These are phyloP conservation scores for Pocillopora damicornis DNA, from an alignment of 64 coral and sea anemone genomes.

Conservation along the genomic window DNA sequence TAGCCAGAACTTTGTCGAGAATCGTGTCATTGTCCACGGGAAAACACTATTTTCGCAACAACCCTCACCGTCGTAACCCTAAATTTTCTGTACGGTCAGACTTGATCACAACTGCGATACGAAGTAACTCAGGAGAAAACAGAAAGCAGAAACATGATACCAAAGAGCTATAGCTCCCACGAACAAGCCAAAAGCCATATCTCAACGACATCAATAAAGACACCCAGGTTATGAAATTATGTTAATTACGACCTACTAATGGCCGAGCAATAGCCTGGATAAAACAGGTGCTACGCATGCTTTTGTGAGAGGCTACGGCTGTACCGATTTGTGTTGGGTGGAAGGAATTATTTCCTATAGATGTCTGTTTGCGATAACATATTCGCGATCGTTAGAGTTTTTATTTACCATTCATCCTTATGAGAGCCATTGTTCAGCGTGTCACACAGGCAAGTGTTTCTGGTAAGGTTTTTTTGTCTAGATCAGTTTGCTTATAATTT, in stretches of 20 bases:
- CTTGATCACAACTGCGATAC: slow-evolving; percentile 74
- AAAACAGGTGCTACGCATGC: slow-evolving; percentile 3
- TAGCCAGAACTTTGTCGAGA: background rate
- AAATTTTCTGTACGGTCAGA: background rate
- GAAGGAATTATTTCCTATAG: background rate
- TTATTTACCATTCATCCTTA: background rate
- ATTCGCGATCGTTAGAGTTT: background rate
- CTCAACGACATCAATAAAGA: background rate
- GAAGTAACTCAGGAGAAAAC: slow-evolving; percentile 91
- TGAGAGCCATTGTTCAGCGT: slow-evolving; percentile 92
- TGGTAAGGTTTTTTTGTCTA: slow-evolving; percentile 52
- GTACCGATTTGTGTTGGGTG: background rate
- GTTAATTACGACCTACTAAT: background rate
- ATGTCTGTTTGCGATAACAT: background rate
- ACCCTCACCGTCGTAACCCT: background rate
- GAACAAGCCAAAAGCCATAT: slow-evolving; percentile 91
- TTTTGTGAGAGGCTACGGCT: background rate
- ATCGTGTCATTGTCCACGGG: too few relatives aligned
- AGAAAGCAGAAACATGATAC: slow-evolving; percentile 95
- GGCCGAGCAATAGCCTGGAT: slow-evolving; percentile 1
- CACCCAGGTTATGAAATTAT: background rate
- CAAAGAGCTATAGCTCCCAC: slow-evolving; percentile 92
- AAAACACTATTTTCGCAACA: too few relatives aligned
- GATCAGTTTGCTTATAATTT: background rate
- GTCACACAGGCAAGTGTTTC: slow-evolving; percentile 90